Evolutionary conservation across 2,888 invertebrate species (phyloP).

Genomic region (Empis livida): DNA sequence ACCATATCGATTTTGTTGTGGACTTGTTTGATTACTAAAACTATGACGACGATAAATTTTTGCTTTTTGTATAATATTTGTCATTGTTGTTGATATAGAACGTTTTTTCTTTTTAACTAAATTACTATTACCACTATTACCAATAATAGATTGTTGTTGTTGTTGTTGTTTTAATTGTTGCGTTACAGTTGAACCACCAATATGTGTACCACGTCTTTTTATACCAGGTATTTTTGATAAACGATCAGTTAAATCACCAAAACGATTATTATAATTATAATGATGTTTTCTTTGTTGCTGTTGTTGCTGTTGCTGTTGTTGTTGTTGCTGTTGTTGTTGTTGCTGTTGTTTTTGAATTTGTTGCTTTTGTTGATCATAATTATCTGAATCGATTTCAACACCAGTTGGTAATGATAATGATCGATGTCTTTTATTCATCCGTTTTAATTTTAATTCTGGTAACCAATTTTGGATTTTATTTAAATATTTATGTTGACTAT

Average conservation of each 20-base stretch:
- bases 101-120: conserved; percentile 69
- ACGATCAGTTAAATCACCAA: conserved; percentile 19
- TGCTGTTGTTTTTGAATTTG: conserved; percentile 19
- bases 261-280: neutral
- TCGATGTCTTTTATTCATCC: conserved; percentile 53
- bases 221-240: conserved; percentile 25
- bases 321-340: conserved; percentile 31
- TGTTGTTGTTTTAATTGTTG: conserved; percentile 16
- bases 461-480: conserved; percentile 51
- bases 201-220: conserved; percentile 18
- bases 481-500: conserved; percentile 38
- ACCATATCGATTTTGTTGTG: conserved; percentile 36
- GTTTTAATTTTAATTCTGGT: conserved; percentile 58
- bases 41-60: conserved; percentile 42
- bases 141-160: neutral
- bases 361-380: conserved; percentile 20
- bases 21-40: conserved; percentile 15
- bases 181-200: conserved; percentile 12
- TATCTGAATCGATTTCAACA: conserved; percentile 40
- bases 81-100: conserved; percentile 69
- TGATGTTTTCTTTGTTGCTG: conserved; percentile 16
- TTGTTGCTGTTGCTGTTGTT: conserved; percentile 21
- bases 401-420: conserved; percentile 72
- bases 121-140: conserved; percentile 3
- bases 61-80: conserved; percentile 73